Percentiles rank a stretch among this genome's conserved stretches.
phyloP scores from a whole-genome alignment of 2,797 vertebrate species.

The Silurus lanzhouensis region DNA sequence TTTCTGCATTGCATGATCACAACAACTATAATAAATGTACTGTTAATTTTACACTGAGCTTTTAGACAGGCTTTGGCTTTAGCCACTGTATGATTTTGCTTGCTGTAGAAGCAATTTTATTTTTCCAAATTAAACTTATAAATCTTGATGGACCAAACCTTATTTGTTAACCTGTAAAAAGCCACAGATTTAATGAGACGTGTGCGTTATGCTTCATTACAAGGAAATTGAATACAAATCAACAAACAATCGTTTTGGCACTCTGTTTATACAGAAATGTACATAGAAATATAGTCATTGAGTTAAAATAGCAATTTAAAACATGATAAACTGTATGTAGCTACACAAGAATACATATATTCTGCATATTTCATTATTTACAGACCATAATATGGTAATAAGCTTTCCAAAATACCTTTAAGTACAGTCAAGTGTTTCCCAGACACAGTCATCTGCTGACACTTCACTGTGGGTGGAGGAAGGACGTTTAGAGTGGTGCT shows the following conservation, averaged over 20 bases:
- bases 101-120: not conserved
- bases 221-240: not conserved
- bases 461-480: conserved; percentile 86
- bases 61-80: not conserved
- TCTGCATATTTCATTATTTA: not conserved
- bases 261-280: not conserved
- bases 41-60: not conserved
- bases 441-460: conserved; percentile 89
- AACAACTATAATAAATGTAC: not conserved
- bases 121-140: not conserved
- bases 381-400: not conserved
- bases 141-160: not conserved
- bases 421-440: conserved; percentile 87
- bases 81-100: not conserved
- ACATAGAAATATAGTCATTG: not conserved
- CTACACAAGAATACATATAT: not conserved
- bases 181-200: not conserved
- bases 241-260: not conserved
- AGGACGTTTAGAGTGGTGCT: conserved; percentile 90
- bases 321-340: not conserved
- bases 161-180: not conserved
- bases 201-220: not conserved
- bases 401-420: conserved; percentile 76
- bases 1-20: not conserved
- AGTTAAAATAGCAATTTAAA: not conserved